Percentiles rank a stretch among this genome's conserved stretches.
Conservation (phyloP, 1,140 invertebrate species). For the Ctenoplectra terminalis region DNA sequence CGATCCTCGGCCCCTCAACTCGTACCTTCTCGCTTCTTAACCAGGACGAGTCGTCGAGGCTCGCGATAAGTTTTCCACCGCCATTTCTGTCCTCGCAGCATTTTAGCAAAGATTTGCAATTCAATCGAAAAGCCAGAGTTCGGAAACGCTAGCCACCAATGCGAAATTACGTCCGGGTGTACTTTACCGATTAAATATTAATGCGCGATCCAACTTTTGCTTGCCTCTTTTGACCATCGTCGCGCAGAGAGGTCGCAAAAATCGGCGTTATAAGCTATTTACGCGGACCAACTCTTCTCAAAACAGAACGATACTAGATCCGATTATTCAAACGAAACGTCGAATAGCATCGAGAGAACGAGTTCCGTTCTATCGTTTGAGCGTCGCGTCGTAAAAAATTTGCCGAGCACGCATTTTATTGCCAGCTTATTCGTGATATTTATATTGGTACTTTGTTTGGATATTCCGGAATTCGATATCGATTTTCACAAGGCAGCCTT, state of each 20-base stretch:
- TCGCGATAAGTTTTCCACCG: slow-evolving; percentile 7
- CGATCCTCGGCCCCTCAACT: not conserved
- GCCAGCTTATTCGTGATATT: slow-evolving; percentile 18
- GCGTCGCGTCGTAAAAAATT: slow-evolving; percentile 24
- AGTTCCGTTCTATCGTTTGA: no score
- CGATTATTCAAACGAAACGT: slow-evolving; percentile 46
- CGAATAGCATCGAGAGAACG: no score
- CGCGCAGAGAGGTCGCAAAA: not conserved
- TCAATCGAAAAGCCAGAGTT: slow-evolving; percentile 32
- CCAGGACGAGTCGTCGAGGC: not conserved
- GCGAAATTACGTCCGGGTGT: slow-evolving; percentile 39
- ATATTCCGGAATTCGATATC: slow-evolving; percentile 39
- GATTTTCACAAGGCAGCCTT: not conserved
- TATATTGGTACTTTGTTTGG: slow-evolving; percentile 23
- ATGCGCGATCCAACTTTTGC: slow-evolving; percentile 11
- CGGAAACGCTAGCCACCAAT: slow-evolving; percentile 25
- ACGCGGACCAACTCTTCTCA: slow-evolving; percentile 29
- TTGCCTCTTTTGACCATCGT: no score
- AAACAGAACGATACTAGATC: slow-evolving; percentile 15
- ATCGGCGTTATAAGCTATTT: slow-evolving; percentile 13
- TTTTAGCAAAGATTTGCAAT: slow-evolving; percentile 50
- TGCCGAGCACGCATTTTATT: slow-evolving; percentile 34
- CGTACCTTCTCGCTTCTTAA: not conserved
- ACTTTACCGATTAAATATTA: slow-evolving; percentile 60
- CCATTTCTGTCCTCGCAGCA: slow-evolving; percentile 11